Conservation (phyloP, 2,113 vertebrate genomes). For the Leptocoma aspasia region DNA sequence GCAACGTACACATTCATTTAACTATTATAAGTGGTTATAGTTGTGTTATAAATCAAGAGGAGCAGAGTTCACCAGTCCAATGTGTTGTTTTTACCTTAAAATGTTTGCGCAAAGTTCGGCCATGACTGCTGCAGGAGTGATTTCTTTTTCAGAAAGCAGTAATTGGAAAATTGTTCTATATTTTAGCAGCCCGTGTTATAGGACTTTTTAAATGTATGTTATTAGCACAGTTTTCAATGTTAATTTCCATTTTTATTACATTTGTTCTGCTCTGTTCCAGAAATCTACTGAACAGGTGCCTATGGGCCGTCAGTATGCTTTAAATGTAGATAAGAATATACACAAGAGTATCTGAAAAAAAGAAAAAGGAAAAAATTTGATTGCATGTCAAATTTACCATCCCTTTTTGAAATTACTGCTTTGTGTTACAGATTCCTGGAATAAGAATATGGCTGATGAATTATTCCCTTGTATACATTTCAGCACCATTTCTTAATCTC, state of each 20-base stretch:
- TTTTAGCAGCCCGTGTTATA: background rate
- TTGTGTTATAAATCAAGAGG: background rate
- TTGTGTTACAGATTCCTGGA: background rate
- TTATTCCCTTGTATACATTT: background rate
- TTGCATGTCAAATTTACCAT: background rate
- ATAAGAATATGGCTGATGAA: background rate
- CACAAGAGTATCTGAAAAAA: background rate
- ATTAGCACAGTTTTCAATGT: background rate
- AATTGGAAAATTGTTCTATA: background rate
- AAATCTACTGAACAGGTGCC: background rate
- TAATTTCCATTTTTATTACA: background rate
- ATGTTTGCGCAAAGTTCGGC: background rate
- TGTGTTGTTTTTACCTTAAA: background rate
- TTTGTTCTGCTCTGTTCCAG: background rate
- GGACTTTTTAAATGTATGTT: background rate
- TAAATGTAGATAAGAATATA: background rate
- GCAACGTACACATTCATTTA: background rate
- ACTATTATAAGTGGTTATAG: background rate
- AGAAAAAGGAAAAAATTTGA: fast-evolving
- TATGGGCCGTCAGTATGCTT: background rate
- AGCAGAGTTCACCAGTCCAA: background rate
- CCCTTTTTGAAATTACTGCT: background rate
- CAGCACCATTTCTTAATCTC: background rate
- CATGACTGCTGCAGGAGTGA: background rate
- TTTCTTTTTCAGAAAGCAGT: background rate